Conservation (phyloP, 1,140 invertebrate genomes). For the Brachionus rubens region DNA sequence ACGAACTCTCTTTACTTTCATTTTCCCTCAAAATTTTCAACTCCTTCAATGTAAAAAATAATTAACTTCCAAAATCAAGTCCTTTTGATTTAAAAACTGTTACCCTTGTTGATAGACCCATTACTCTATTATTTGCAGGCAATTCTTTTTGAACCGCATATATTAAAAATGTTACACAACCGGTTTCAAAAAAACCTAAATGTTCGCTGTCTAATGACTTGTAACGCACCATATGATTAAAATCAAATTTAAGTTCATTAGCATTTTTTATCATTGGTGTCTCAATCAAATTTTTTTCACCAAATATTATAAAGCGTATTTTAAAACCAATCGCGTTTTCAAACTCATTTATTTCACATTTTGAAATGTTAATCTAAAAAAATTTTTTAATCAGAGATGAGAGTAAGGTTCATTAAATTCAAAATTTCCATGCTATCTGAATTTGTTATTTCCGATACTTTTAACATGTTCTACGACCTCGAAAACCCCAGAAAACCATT, state of each 20-base stretch:
- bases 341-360: slow-evolving; percentile 18
- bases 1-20: slow-evolving; percentile 53
- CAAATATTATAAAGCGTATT: slow-evolving; percentile 54
- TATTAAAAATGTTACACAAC: slow-evolving; percentile 57
- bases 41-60: not conserved
- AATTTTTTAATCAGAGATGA: not conserved
- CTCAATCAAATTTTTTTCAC: slow-evolving; percentile 52
- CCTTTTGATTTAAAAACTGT: slow-evolving; percentile 51
- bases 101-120: slow-evolving; percentile 54
- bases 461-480: no score
- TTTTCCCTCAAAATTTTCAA: slow-evolving; percentile 50
- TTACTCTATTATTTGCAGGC: slow-evolving; percentile 52
- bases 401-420: no score
- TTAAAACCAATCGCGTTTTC: slow-evolving; percentile 53
- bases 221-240: slow-evolving; percentile 51
- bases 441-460: no score
- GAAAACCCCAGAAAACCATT: no score
- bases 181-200: slow-evolving; percentile 57
- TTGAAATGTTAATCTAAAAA: slow-evolving; percentile 7
- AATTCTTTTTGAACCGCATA: slow-evolving; percentile 58
- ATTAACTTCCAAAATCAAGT: not conserved
- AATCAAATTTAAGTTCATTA: slow-evolving; percentile 52
- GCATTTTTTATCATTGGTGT: slow-evolving; percentile 54
- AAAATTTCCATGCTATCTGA: no score
- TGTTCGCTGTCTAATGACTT: slow-evolving; percentile 53